A percentile compares a stretch with the other conserved stretches of the same genome.
Evolutionary conservation across 1,140 invertebrate genomes (phyloP).

Genomic region (Drosophila pectinifera): DNA sequence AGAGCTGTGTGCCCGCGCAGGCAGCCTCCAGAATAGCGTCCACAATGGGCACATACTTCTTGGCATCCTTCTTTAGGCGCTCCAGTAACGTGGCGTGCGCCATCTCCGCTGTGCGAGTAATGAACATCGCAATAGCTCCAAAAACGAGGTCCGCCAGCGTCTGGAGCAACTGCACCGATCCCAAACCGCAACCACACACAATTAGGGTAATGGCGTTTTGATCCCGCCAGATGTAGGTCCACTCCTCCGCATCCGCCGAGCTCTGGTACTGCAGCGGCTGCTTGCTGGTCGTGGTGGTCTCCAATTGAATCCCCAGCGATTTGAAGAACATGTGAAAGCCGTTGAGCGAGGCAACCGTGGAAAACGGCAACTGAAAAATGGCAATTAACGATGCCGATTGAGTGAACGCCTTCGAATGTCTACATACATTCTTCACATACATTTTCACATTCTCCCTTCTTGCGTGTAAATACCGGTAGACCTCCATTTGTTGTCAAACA

Average conservation of each 20-base stretch:
- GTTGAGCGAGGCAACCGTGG: conserved; percentile 92
- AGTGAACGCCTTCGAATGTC: no score
- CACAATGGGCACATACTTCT: conserved; percentile 86
- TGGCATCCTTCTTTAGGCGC: conserved; percentile 75
- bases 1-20: conserved; percentile 88
- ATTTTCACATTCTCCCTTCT: conserved; percentile 88
- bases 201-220: conserved; percentile 86
- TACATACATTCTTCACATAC: conserved; percentile 74
- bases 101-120: conserved; percentile 89
- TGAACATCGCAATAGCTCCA: conserved; percentile 89
- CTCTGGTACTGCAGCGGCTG: conserved; percentile 19
- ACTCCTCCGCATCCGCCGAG: conserved; percentile 85
- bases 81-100: conserved; percentile 79
- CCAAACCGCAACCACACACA: conserved; percentile 87
- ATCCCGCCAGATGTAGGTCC: conserved; percentile 91
- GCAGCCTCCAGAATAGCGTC: conserved; percentile 90
- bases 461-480: conserved; percentile 88
- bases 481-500: conserved; percentile 89
- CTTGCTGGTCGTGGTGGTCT: conserved; percentile 87
- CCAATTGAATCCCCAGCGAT: conserved; percentile 88
- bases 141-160: conserved; percentile 89
- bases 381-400: no score
- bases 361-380: conserved; percentile 89
- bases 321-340: conserved; percentile 94
- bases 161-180: conserved; percentile 86